These are phyloP conservation scores for Sabatieria punctata DNA, from an alignment of 2,888 invertebrate species.

Conservation along the genomic window DNA sequence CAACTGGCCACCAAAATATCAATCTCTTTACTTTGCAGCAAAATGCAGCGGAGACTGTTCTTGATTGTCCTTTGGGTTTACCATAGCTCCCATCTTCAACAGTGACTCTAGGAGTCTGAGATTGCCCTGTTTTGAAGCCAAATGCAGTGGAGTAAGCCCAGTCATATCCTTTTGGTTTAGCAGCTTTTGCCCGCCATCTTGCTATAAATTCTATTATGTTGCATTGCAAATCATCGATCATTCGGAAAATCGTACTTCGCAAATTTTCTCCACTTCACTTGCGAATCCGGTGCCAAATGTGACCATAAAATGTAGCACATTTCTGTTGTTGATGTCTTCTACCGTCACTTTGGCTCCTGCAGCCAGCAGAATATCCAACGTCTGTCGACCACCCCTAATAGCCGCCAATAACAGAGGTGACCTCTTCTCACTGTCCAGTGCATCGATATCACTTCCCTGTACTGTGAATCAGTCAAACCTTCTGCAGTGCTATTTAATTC, in stretches of 20 bases:
- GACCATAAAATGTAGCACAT: conserved; percentile 66
- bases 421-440: conserved; percentile 56
- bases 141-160: conserved; percentile 71
- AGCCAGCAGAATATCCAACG: conserved; percentile 53
- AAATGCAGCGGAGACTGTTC: conserved; percentile 74
- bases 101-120: conserved; percentile 52
- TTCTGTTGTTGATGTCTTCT: conserved; percentile 61
- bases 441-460: conserved; percentile 62
- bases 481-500: no score
- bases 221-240: no score
- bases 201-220: no score
- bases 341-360: conserved; percentile 57
- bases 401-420: conserved; percentile 65
- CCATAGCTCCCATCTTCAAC: conserved; percentile 57
- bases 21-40: conserved; percentile 53
- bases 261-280: not conserved
- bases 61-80: conserved; percentile 67
- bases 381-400: conserved; percentile 61
- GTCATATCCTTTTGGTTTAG: conserved; percentile 53
- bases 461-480: no score
- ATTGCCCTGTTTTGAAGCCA: conserved; percentile 69
- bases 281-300: conserved; percentile 58
- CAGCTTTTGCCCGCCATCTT: conserved; percentile 16
- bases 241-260: no score
- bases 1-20: not conserved